Base-by-base conservation (phyloP, 2,888 invertebrate genomes). In the Ganaspis brasiliensis region DNA sequence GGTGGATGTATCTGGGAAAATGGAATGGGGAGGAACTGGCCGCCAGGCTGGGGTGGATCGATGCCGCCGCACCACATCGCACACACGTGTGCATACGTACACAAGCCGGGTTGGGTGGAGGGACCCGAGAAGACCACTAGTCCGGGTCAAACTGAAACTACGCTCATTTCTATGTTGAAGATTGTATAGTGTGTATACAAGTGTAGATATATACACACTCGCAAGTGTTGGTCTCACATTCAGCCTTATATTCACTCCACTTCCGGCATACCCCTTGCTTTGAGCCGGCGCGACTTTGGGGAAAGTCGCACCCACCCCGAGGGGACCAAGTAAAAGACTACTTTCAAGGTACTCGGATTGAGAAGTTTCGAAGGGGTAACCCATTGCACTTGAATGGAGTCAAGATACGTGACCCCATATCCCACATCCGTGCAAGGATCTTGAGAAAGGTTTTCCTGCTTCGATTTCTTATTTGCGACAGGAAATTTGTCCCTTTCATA, bases 21-120 rank as follows among this genome's bases (percentile, higher is more conserved):
- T 84, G 84, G 82, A 81, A 84, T 82, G 84, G 80, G 82, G 81
- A 67, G 82, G 84, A 85, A 87, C 85, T 85, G 85, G 86, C 86
- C 85, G 87, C 84, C 83, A 83, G 86, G 85, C 84, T 85, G 86
- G 84, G 80, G 85, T 86, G 87, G 89, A 89, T 89, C 89, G 88
- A 89, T 89, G 87, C 88, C 87, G 86, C 83, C 75, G 85, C 82
- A 84, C 81, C 82, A 79, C 79, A 79, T 81, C 78, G 74, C 80
- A 76, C 78, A 72, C 74, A 76, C 76, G 71, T 57, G 63, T 49
- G 72, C 74, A 72, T 77, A 77, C 77, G 73, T 74, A 77, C 79
- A 72, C 79, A 74, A 77, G 9, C 52, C 74, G 67, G 72, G 73
- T 59, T 56, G 37, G 74, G 72, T 67, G 76, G 73, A 78, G 70